A percentile compares a stretch with the other conserved stretches of the same genome.
Evolutionary conservation across 2,888 invertebrate genomes (phyloP).

Genomic region (Girardia tigrina): DNA sequence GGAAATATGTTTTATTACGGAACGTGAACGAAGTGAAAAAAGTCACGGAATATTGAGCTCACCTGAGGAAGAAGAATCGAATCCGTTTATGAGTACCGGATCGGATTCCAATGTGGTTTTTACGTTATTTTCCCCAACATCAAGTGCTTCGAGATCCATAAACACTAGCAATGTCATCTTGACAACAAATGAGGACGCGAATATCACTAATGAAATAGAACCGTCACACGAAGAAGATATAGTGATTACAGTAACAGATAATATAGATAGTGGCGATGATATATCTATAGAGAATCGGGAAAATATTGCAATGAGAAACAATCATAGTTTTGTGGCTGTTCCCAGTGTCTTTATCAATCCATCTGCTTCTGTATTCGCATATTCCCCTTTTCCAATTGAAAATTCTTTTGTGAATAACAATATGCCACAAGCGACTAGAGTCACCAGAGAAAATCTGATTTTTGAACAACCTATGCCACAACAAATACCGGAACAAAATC

Average conservation of each 20-base stretch:
- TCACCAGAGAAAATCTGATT: not conserved
- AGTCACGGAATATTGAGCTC: not conserved
- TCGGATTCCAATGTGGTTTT: not conserved
- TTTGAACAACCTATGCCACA: not conserved
- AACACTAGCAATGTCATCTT: not conserved
- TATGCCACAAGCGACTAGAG: not conserved
- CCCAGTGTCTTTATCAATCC: not conserved
- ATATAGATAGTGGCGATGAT: constrained; percentile 10
- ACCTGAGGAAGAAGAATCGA: constrained; percentile 3
- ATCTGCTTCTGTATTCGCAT: not conserved
- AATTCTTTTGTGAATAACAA: not conserved
- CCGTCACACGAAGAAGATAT: constrained; percentile 9
- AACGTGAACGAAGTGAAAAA: constrained; percentile 5
- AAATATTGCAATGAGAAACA: not conserved
- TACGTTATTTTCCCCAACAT: constrained; percentile 5
- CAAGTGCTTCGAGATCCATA: not conserved
- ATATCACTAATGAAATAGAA: not conserved
- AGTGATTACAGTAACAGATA: not conserved
- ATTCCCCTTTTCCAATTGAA: constrained; percentile 5
- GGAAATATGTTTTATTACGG: constrained; percentile 25
- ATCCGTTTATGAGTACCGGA: not conserved
- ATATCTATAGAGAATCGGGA: not conserved
- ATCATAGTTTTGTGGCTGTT: constrained; percentile 9
- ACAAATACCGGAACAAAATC: not conserved
- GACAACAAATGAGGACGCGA: not conserved